Conservation (phyloP, 2,113 vertebrate species). For the Halcyon malimbica region DNA sequence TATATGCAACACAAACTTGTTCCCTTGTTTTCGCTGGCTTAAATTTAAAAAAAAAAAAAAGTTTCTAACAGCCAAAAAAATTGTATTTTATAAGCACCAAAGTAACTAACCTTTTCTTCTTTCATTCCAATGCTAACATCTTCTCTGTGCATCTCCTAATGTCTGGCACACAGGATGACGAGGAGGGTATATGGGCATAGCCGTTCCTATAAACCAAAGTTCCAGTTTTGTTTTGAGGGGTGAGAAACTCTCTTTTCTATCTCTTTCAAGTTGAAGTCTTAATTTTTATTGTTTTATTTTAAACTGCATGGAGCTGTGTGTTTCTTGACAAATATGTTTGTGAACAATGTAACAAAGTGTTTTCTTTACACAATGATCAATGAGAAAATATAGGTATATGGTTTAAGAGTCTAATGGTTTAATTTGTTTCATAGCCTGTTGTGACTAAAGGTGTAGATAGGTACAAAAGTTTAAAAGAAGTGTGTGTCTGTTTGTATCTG, state of each 20-base stretch:
- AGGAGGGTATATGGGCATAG: slow-evolving; percentile 99
- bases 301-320: slow-evolving; percentile 19
- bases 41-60: not conserved
- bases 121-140: slow-evolving; percentile 74
- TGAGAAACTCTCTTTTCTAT: slow-evolving; percentile 86
- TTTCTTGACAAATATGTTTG: slow-evolving; percentile 37
- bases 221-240: slow-evolving; percentile 93
- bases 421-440: not conserved
- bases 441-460: not conserved
- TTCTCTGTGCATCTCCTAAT: slow-evolving; percentile 66
- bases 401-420: not conserved
- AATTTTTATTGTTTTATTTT: slow-evolving; percentile 47
- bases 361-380: not conserved
- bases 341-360: not conserved
- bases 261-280: slow-evolving; percentile 58
- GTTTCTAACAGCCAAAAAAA: slow-evolving; percentile 53
- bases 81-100: slow-evolving; percentile 28
- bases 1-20: slow-evolving; percentile 8
- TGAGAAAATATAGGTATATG: not conserved
- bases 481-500: not conserved
- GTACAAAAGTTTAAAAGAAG: not conserved
- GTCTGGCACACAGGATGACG: slow-evolving; percentile 88
- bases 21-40: slow-evolving; percentile 41
- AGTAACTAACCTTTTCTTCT: slow-evolving; percentile 78
- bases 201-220: slow-evolving; percentile 91